These are phyloP conservation scores for Leucoraja ocellata DNA, from an alignment of 2,797 vertebrate species.

Conservation along the genomic window DNA sequence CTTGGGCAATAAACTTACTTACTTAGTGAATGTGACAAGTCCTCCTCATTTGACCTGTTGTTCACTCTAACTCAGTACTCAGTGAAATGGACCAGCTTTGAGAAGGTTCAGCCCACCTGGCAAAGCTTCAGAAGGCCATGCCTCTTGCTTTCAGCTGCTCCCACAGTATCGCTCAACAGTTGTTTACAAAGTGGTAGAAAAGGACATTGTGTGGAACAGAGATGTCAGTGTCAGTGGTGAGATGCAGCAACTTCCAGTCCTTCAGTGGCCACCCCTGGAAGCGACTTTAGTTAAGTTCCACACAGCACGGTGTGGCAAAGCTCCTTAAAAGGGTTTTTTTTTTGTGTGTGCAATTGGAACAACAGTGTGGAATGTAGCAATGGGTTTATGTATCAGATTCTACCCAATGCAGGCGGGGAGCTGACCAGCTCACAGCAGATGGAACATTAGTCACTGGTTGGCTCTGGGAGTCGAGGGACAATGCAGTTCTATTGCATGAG, in stretches of 20 bases:
- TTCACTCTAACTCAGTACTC: too few relatives aligned
- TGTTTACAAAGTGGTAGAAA: background rate
- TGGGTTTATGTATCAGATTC: background rate
- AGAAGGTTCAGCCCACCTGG: background rate
- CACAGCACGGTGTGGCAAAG: background rate
- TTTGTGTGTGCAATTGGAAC: background rate
- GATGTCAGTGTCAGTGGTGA: background rate
- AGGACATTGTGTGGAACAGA: background rate
- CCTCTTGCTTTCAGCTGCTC: background rate
- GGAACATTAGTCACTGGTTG: slow-evolving; percentile 17
- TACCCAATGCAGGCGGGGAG: background rate
- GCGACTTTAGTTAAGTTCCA: background rate
- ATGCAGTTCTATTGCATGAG: slow-evolving; percentile 5
- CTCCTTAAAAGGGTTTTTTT: background rate
- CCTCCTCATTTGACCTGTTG: background rate
- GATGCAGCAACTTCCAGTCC: background rate
- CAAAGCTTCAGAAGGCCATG: background rate
- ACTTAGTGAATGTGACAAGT: background rate
- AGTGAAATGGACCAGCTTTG: background rate
- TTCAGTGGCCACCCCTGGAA: background rate
- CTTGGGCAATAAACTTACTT: background rate
- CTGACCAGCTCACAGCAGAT: background rate
- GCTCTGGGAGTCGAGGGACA: background rate
- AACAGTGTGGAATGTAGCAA: background rate
- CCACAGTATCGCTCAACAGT: too few relatives aligned